Evolutionary conservation across 1,140 invertebrate genomes (phyloP).

Genomic region (Lithobius niger): DNA sequence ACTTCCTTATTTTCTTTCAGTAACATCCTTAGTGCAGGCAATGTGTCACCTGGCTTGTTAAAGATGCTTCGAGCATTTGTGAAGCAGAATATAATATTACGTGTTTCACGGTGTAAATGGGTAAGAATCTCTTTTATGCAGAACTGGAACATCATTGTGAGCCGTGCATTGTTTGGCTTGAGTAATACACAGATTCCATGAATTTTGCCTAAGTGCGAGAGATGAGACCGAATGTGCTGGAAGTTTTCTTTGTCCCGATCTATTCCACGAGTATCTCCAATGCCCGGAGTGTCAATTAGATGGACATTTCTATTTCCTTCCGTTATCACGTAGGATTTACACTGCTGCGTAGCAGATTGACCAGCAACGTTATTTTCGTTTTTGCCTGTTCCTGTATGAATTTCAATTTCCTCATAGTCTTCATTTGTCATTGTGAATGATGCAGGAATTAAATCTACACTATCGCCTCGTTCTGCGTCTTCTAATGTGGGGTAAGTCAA

Average conservation of each 20-base stretch:
- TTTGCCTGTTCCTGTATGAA: constrained; percentile 6
- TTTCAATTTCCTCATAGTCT: constrained; percentile 1
- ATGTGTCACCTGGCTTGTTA: constrained; percentile 17
- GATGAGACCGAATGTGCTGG: constrained; percentile 18
- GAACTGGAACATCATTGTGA: constrained; percentile 20
- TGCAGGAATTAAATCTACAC: background rate
- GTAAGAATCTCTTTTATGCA: constrained; percentile 23
- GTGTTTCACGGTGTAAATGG: constrained; percentile 9
- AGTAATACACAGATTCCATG: no score
- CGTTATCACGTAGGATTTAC: constrained; percentile 9
- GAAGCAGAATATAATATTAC: constrained; percentile 16
- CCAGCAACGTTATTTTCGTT: constrained; percentile 8
- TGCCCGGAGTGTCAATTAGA: no score
- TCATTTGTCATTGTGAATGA: constrained; percentile 1
- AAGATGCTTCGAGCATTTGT: constrained; percentile 18
- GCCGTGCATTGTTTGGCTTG: no score
- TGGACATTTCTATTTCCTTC: background rate
- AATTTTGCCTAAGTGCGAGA: constrained; percentile 23
- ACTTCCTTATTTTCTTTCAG: constrained; percentile 12
- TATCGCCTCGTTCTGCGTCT: background rate
- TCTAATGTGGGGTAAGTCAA: background rate
- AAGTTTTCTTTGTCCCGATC: constrained; percentile 17
- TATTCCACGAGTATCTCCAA: no score
- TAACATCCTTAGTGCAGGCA: constrained; percentile 3
- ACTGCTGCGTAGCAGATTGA: constrained; percentile 14